Base-by-base conservation (phyloP, 2,888 invertebrate species). In the Aspidiotus destructor region DNA sequence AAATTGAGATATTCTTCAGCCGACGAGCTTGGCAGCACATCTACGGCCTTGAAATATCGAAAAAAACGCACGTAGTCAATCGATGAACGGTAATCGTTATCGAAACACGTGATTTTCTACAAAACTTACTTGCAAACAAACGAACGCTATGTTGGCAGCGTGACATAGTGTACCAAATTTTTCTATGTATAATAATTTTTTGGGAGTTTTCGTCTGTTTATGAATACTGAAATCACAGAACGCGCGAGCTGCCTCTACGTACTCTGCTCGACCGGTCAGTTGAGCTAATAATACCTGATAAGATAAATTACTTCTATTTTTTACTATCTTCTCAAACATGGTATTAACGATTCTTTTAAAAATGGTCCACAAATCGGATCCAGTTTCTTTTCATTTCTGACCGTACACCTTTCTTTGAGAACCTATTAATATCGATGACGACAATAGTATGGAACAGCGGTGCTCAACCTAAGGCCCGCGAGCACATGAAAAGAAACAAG, bases 141-240 rank as follows among this genome's bases (percentile, higher is more conserved):
- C 74, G 72, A 82, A 82, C 0, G 81, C 82, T 1, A 81, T 78
- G 72, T 82, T 83, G 1, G 82, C 79, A 0, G 82, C 82, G 72
- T 82, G 81, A 42, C 81, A 79, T 11, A 82, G 76, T 1, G 82
- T 81, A 1, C 83, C 83, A 70, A 77, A 79, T 73, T 81, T 80
- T 67, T 81, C 80, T 57, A 83, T 79, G 74, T 79, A 83, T 9
- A 82, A 73, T 41, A 83, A 75, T 2, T 83, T 82, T 72, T 80
- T 79, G 0, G 81, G 81, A 0, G 83, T 82, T 63, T 78, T 76
- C 70, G 77, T 78, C 70, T 80, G 80, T 15, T 77, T 75, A 53
- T 76, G 72, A 1, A 79, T 75, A n/a, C 80, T 77, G 73, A 78
- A 80, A 69, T 82, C 79, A 72, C 83, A 83, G 74, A 83, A 83